These are phyloP conservation scores for Neogobius melanostomus DNA, from an alignment of 2,113 vertebrate genomes.

Conservation along the genomic window DNA sequence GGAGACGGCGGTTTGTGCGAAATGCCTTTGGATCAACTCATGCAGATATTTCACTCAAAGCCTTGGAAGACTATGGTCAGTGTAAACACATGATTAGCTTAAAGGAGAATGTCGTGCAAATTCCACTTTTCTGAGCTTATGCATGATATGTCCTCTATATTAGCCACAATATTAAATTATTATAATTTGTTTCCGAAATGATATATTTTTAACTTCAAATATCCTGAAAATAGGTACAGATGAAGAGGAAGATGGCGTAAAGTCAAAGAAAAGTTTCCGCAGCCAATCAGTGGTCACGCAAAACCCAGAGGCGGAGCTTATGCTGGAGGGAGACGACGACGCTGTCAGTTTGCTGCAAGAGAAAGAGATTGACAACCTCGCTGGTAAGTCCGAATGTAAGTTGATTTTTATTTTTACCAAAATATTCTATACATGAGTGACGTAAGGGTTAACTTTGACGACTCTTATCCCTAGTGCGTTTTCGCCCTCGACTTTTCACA, in stretches of 20 bases:
- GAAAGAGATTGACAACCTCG: slow-evolving; percentile 97
- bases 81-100: slow-evolving; percentile 26
- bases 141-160: no score
- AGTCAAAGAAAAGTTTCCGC: slow-evolving; percentile 92
- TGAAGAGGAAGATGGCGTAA: slow-evolving; percentile 84
- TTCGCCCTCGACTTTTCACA: slow-evolving; percentile 87
- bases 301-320: slow-evolving; percentile 93
- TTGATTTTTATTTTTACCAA: slow-evolving; percentile 1
- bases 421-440: not conserved
- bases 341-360: slow-evolving; percentile 95
- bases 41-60: slow-evolving; percentile 86
- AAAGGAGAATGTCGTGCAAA: not conserved
- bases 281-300: slow-evolving; percentile 92
- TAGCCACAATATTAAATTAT: no score
- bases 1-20: slow-evolving; percentile 93
- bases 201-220: not conserved
- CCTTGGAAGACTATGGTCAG: slow-evolving; percentile 93
- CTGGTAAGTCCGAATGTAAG: slow-evolving; percentile 79
- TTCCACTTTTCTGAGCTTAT: not conserved
- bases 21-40: slow-evolving; percentile 98
- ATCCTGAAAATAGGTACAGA: slow-evolving; percentile 80
- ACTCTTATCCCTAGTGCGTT: slow-evolving; percentile 84
- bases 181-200: no score
- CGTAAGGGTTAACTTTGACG: slow-evolving; percentile 40
- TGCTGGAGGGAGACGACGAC: slow-evolving; percentile 98